A percentile compares a stretch with the other conserved stretches of the same genome.
phyloP scores from a whole-genome alignment of 2,888 invertebrate species.

The Aproaerema taeniolella region DNA sequence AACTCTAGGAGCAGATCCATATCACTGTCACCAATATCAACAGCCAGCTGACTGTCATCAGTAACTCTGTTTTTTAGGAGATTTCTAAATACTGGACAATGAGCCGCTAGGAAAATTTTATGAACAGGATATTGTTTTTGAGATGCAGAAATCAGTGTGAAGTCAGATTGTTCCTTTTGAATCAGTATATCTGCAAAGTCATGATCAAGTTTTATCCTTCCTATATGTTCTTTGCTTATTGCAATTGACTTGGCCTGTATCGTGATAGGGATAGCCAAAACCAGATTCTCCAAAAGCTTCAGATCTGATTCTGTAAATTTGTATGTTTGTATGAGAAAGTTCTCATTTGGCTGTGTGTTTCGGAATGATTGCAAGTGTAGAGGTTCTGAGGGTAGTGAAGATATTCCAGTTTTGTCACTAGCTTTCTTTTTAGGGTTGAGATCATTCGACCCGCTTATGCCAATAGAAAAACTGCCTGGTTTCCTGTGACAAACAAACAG shows the following conservation, averaged over 20 bases:
- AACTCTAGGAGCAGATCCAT: slow-evolving; percentile 51
- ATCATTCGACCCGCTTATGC: slow-evolving; percentile 35
- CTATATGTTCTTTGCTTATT: slow-evolving; percentile 35
- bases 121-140: slow-evolving; percentile 44
- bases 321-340: slow-evolving; percentile 46
- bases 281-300: slow-evolving; percentile 23
- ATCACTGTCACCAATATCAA: slow-evolving; percentile 45
- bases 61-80: slow-evolving; percentile 31
- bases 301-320: slow-evolving; percentile 33
- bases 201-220: slow-evolving; percentile 45
- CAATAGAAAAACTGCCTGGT: slow-evolving; percentile 38
- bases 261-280: slow-evolving; percentile 44
- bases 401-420: slow-evolving; percentile 17
- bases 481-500: slow-evolving; percentile 51
- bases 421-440: slow-evolving; percentile 20
- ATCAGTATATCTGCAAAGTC: slow-evolving; percentile 34
- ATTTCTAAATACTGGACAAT: slow-evolving; percentile 44
- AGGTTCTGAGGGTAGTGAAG: no score
- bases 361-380: slow-evolving; percentile 34
- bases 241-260: slow-evolving; percentile 35
- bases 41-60: slow-evolving; percentile 24
- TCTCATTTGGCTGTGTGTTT: slow-evolving; percentile 36
- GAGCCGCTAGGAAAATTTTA: slow-evolving; percentile 49
- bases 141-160: slow-evolving; percentile 37
- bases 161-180: slow-evolving; percentile 45